Conservation (phyloP, 2,797 vertebrate genomes). For the Toxotes lorentzi region DNA sequence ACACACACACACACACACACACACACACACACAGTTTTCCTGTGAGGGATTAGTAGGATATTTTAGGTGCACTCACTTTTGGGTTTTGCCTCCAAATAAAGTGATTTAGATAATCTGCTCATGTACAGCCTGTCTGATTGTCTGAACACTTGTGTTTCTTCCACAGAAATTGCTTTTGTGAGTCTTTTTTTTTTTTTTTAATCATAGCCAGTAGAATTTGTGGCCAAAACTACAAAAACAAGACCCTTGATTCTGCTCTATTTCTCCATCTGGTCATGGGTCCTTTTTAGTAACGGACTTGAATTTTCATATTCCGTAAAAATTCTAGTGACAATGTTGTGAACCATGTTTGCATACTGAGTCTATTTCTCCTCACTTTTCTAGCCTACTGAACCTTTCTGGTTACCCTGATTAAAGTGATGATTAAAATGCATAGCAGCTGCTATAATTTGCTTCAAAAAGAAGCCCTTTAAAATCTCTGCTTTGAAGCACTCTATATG, state of each 20-base stretch:
- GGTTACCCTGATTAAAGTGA: constrained; percentile 19
- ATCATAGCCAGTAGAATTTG: neutral
- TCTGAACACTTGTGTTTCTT: neutral
- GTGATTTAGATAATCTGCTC: neutral
- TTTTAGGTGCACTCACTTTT: neutral
- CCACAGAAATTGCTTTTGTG: neutral
- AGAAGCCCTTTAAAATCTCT: constrained; percentile 1
- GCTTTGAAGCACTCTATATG: constrained; percentile 27
- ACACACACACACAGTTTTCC: neutral
- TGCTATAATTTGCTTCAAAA: constrained; percentile 34
- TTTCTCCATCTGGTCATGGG: neutral
- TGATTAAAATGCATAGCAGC: constrained; percentile 39
- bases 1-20: neutral
- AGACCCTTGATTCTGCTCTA: neutral
- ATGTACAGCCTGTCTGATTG: neutral
- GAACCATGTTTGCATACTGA: constrained; percentile 8
- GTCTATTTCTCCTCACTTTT: constrained; percentile 15
- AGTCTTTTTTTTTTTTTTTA: neutral
- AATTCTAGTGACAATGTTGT: neutral
- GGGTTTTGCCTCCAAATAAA: neutral
- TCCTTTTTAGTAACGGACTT: constrained; percentile 6
- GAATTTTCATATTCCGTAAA: neutral
- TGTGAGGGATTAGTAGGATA: neutral
- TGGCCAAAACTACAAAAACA: neutral
- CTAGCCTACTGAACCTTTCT: constrained; percentile 21